These are phyloP conservation scores for Latrodectus elegans DNA, from an alignment of 2,888 invertebrate species.

Conservation along the genomic window DNA sequence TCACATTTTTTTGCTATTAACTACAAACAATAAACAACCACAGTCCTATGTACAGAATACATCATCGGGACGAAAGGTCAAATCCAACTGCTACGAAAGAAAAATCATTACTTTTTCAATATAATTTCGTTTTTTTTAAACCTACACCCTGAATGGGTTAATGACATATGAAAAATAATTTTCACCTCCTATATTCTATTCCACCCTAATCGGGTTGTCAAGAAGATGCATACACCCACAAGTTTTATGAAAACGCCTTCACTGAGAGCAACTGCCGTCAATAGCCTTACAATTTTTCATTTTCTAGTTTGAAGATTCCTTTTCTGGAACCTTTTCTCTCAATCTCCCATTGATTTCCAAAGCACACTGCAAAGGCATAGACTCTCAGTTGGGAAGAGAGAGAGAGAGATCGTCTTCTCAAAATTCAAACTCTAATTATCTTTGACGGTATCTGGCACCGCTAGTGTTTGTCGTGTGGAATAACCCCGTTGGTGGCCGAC, in stretches of 20 bases:
- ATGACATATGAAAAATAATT: slow-evolving; percentile 38
- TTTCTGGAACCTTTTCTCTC: slow-evolving; percentile 8
- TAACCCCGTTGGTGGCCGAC: slow-evolving; percentile 14
- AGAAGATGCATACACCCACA: slow-evolving; percentile 57
- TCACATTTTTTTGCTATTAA: too few relatives aligned
- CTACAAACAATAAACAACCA: too few relatives aligned
- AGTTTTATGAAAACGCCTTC: slow-evolving; percentile 34
- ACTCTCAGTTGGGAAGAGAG: slow-evolving; percentile 6
- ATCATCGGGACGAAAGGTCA: too few relatives aligned
- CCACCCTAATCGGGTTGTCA: slow-evolving; percentile 27
- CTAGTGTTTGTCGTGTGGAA: slow-evolving; percentile 9
- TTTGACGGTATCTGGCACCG: slow-evolving; percentile 25
- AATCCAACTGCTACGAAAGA: too few relatives aligned
- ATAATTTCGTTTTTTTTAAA: slow-evolving; percentile 5
- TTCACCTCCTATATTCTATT: slow-evolving; percentile 47
- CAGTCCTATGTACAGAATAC: too few relatives aligned
- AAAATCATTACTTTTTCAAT: background rate
- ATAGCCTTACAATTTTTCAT: slow-evolving; percentile 37
- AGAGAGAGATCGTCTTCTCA: background rate
- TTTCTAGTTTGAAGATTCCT: background rate
- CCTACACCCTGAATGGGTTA: slow-evolving; percentile 59
- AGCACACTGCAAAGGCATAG: background rate
- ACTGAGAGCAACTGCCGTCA: slow-evolving; percentile 34
- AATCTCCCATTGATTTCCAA: slow-evolving; percentile 9
- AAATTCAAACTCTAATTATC: slow-evolving; percentile 20